Evolutionary conservation across 92 coral and sea anemone species (phyloP).

Genomic region (Chrysogorgia sp.): DNA sequence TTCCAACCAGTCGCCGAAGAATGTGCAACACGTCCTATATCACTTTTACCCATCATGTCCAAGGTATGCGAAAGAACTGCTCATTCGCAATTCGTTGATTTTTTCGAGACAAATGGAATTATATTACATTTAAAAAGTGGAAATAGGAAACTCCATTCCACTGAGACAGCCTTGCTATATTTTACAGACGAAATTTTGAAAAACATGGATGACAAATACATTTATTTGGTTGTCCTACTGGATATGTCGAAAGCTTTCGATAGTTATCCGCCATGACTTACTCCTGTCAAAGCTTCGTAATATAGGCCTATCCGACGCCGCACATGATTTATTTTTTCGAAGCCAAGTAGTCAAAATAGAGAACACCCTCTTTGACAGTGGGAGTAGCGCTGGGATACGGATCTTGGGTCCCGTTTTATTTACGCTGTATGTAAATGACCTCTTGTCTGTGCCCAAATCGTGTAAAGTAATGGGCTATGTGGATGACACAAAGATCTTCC

Average conservation of each 20-base stretch:
- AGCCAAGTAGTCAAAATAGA: too few species aligned
- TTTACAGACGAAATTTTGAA: conserved; percentile 47
- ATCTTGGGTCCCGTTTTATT: too few species aligned
- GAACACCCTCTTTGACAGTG: too few species aligned
- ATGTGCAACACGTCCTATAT: conserved; percentile 11
- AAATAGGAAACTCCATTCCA: conserved; percentile 15
- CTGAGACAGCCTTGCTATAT: conserved; percentile 56
- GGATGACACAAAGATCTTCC: too few species aligned
- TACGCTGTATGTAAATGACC: too few species aligned
- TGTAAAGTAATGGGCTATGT: too few species aligned
- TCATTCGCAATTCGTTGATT: conserved; percentile 24
- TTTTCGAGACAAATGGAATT: conserved; percentile 5
- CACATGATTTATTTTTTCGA: too few species aligned
- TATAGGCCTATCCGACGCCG: too few species aligned
- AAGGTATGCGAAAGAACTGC: conserved; percentile 49
- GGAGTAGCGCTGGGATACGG: too few species aligned
- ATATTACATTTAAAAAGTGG: conserved; percentile 53
- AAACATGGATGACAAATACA: conserved; percentile 24
- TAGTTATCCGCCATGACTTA: too few species aligned
- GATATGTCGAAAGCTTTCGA: conserved; percentile 62
- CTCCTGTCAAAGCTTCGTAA: too few species aligned
- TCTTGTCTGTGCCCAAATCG: too few species aligned
- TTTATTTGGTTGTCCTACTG: conserved; percentile 33
- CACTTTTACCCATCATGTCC: conserved; percentile 52
- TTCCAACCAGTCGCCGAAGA: conserved; percentile 12